phyloP scores from a whole-genome alignment of 1,140 invertebrate species.

The Dreissena polymorpha region DNA sequence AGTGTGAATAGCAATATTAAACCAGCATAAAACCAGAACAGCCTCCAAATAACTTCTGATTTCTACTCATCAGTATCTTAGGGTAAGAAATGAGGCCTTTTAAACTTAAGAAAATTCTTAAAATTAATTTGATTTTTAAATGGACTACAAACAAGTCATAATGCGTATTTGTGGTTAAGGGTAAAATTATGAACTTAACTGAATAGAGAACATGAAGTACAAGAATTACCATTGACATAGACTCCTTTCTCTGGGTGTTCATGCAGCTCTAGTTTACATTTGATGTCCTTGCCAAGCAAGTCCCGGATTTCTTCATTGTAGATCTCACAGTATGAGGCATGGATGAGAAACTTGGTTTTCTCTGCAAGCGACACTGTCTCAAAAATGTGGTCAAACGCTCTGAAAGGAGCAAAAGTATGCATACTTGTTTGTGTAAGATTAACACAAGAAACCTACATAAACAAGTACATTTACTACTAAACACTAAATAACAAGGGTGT shows the following conservation, averaged over 20 bases:
- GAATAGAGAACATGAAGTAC: too few relatives aligned
- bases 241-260: slow-evolving; percentile 90
- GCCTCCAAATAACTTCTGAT: too few relatives aligned
- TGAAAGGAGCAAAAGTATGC: slow-evolving; percentile 62
- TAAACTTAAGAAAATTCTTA: too few relatives aligned
- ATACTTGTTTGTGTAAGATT: not conserved
- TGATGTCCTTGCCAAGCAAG: slow-evolving; percentile 85
- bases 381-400: slow-evolving; percentile 94
- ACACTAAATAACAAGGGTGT: not conserved
- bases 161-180: too few relatives aligned
- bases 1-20: too few relatives aligned
- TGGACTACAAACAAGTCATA: too few relatives aligned
- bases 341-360: slow-evolving; percentile 90
- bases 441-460: not conserved
- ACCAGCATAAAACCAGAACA: too few relatives aligned
- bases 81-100: too few relatives aligned
- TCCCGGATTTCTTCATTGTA: slow-evolving; percentile 95
- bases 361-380: slow-evolving; percentile 92
- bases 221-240: slow-evolving; percentile 85
- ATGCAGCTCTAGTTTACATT: slow-evolving; percentile 88
- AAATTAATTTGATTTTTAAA: too few relatives aligned
- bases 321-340: slow-evolving; percentile 96
- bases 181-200: too few relatives aligned
- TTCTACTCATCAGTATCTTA: too few relatives aligned
- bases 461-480: not conserved